A percentile compares a stretch with the other conserved stretches of the same genome.
Evolutionary conservation across 2,888 invertebrate genomes (phyloP).

Genomic region (Plutella xylostella): DNA sequence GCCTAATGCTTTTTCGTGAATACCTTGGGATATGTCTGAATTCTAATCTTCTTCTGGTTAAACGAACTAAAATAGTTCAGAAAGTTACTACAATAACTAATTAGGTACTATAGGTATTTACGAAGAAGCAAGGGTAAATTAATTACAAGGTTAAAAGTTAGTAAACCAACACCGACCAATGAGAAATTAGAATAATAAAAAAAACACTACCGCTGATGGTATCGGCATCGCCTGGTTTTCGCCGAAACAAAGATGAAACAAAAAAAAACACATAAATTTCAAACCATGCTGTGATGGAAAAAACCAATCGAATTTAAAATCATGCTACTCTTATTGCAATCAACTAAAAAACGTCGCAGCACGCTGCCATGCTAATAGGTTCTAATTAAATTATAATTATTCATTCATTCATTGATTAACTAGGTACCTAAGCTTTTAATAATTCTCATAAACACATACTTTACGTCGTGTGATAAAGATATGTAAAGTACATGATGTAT

Average conservation of each 20-base stretch:
- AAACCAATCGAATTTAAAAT: neutral
- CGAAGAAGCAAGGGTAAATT: no score
- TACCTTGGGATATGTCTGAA: no score
- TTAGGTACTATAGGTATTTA: no score
- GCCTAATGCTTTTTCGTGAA: no score
- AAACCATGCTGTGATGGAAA: slow-evolving; percentile 51
- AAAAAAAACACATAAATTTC: slow-evolving; percentile 47
- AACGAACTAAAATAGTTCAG: no score
- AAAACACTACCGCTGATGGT: slow-evolving; percentile 75
- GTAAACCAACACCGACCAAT: slow-evolving; percentile 29
- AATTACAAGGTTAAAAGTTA: neutral
- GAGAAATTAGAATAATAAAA: slow-evolving; percentile 30
- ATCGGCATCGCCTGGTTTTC: slow-evolving; percentile 75
- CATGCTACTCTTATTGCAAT: neutral
- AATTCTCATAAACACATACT: no score
- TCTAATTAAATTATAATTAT: neutral
- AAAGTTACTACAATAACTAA: no score
- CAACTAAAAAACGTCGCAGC: neutral
- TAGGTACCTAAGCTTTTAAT: no score
- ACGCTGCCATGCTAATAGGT: neutral
- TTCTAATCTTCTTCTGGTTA: no score
- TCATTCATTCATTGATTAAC: no score
- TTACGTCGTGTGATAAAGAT: no score
- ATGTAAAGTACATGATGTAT: no score
- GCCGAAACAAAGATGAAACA: slow-evolving; percentile 63